phyloP scores from a whole-genome alignment of 1,140 invertebrate species.

The Paramacrobiotus metropolitanus region DNA sequence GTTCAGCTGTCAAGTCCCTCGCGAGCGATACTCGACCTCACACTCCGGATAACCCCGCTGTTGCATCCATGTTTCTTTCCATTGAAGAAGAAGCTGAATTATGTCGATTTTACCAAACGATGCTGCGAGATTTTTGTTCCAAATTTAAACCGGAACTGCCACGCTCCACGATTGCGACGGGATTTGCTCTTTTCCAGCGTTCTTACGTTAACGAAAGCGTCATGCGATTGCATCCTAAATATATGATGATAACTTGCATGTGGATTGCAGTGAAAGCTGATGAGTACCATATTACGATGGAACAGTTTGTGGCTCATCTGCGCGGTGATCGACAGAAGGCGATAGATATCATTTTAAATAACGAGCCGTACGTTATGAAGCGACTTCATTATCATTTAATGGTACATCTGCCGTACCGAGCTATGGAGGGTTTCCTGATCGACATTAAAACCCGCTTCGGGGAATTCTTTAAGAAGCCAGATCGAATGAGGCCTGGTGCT shows the following conservation, averaged over 20 bases:
- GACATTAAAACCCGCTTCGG: constrained; percentile 53
- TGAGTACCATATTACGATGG: constrained; percentile 93
- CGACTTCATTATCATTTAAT: constrained; percentile 84
- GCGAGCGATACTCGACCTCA: too few species aligned
- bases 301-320: constrained; percentile 74
- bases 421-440: constrained; percentile 83
- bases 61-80: constrained; percentile 40
- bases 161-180: constrained; percentile 48
- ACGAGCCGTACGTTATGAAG: constrained; percentile 82
- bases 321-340: constrained; percentile 77
- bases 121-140: constrained; percentile 72
- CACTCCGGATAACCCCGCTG: constrained; percentile 27
- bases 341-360: constrained; percentile 76
- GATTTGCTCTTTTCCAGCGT: constrained; percentile 86
- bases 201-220: constrained; percentile 86
- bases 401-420: constrained; percentile 80
- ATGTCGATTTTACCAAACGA: constrained; percentile 55
- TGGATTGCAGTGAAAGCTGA: constrained; percentile 32
- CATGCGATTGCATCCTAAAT: constrained; percentile 94
- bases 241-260: constrained; percentile 36
- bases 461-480: constrained; percentile 50
- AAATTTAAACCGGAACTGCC: constrained; percentile 82
- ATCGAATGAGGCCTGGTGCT: constrained; percentile 51
- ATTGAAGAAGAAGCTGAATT: constrained; percentile 55
- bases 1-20: constrained; percentile 6